Evolutionary conservation across 2,113 vertebrate genomes (phyloP).

Genomic region (Dolichallabes microphthalmus): DNA sequence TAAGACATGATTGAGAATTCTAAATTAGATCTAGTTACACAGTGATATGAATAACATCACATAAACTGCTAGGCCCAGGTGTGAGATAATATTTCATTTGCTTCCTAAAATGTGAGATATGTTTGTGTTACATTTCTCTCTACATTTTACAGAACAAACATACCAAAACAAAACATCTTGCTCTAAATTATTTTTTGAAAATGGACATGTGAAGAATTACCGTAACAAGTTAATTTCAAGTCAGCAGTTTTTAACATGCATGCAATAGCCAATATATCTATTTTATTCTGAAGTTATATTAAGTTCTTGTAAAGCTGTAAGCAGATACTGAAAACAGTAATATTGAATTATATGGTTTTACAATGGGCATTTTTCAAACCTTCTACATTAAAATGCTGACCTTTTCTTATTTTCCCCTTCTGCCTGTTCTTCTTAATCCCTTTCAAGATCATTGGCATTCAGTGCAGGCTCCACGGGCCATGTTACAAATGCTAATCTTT

Average conservation of each 20-base stretch:
- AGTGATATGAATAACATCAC: background rate
- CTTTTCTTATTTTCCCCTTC: slow-evolving; percentile 19
- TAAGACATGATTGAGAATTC: background rate
- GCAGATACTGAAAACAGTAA: background rate
- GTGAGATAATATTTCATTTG: background rate
- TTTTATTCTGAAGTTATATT: background rate
- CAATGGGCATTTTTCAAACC: background rate
- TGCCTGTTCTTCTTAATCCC: slow-evolving; percentile 3
- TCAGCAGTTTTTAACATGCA: background rate
- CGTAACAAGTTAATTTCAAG: background rate
- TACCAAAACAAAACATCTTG: background rate
- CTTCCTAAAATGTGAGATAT: no score
- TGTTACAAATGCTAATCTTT: slow-evolving; percentile 44
- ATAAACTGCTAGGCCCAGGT: background rate
- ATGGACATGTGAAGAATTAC: background rate
- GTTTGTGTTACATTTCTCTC: no score
- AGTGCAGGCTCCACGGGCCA: background rate
- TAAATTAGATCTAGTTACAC: background rate
- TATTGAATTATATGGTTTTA: background rate
- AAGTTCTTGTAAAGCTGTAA: background rate
- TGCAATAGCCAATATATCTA: background rate
- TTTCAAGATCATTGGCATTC: slow-evolving; percentile 38
- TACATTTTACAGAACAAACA: background rate
- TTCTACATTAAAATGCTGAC: slow-evolving; percentile 8
- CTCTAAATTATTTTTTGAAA: background rate